Conservation (phyloP, 2,888 invertebrate species). For the Drosophila gaucha region DNA sequence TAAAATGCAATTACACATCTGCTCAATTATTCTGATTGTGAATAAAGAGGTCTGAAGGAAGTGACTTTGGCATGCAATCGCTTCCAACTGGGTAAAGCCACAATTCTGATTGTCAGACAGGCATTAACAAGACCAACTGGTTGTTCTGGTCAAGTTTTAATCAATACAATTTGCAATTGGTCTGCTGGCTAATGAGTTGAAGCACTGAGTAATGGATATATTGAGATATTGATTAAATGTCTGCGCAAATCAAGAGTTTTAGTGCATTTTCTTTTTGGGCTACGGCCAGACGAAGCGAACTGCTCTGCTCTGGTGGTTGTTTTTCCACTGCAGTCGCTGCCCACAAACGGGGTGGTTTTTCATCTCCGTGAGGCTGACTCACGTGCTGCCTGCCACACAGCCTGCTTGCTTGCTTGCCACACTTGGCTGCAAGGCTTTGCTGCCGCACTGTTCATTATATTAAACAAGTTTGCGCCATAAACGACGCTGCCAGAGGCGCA, state of each 20-base stretch:
- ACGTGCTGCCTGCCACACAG: slow-evolving; percentile 59
- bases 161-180: slow-evolving; percentile 44
- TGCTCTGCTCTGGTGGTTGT: slow-evolving; percentile 52
- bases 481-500: slow-evolving; percentile 67
- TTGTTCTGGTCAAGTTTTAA: slow-evolving; percentile 59
- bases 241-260: slow-evolving; percentile 34
- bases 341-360: slow-evolving; percentile 62
- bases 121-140: slow-evolving; percentile 40
- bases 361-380: slow-evolving; percentile 61
- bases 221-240: slow-evolving; percentile 45
- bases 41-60: neutral
- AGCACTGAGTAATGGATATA: slow-evolving; percentile 13
- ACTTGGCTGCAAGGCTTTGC: slow-evolving; percentile 49
- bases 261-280: slow-evolving; percentile 27
- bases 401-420: slow-evolving; percentile 17
- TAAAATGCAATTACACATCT: slow-evolving; percentile 5
- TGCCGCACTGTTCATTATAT: slow-evolving; percentile 73
- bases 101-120: slow-evolving; percentile 6
- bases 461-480: slow-evolving; percentile 79
- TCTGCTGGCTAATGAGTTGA: slow-evolving; percentile 46
- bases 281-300: neutral
- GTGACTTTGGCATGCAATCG: neutral
- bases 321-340: slow-evolving; percentile 61
- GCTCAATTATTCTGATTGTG: neutral
- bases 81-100: slow-evolving; percentile 8